Conservation (phyloP, 2,797 vertebrate genomes). For the Pangasius krempfi region DNA sequence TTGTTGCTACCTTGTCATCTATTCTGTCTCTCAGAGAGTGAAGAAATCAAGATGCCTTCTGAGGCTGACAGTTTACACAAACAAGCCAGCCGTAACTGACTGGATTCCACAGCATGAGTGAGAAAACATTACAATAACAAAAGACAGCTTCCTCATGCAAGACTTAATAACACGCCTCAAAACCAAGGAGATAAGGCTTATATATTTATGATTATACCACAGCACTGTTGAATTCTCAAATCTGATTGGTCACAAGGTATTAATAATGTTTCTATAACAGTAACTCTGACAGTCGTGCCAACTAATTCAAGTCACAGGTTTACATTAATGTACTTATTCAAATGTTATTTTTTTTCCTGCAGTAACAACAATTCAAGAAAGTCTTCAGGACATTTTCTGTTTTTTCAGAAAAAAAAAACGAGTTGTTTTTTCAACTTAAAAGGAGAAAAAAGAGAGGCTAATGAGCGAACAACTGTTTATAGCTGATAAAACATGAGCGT, state of each 20-base stretch:
- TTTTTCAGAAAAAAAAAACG: neutral
- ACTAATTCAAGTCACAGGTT: neutral
- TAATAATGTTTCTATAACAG: neutral
- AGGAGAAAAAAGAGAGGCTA: neutral
- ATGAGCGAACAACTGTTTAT: neutral
- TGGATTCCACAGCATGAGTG: slow-evolving; percentile 33
- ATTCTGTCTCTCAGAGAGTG: slow-evolving; percentile 50
- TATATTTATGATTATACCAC: neutral
- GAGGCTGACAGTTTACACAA: slow-evolving; percentile 55
- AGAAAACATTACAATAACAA: slow-evolving; percentile 26
- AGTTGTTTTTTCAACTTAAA: neutral
- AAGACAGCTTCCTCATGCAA: slow-evolving; percentile 28
- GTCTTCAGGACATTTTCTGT: neutral
- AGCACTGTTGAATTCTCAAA: neutral
- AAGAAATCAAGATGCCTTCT: slow-evolving; percentile 60
- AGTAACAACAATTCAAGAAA: neutral
- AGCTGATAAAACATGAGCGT: neutral
- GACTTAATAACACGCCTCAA: slow-evolving; percentile 31
- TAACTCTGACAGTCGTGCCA: neutral
- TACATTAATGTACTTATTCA: neutral
- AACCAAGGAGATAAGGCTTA: neutral
- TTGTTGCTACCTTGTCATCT: slow-evolving; percentile 67
- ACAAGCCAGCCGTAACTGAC: slow-evolving; percentile 41
- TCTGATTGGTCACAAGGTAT: neutral
- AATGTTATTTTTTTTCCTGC: neutral